phyloP scores from a whole-genome alignment of 2,888 invertebrate genomes.

The Sipunculus nudus region DNA sequence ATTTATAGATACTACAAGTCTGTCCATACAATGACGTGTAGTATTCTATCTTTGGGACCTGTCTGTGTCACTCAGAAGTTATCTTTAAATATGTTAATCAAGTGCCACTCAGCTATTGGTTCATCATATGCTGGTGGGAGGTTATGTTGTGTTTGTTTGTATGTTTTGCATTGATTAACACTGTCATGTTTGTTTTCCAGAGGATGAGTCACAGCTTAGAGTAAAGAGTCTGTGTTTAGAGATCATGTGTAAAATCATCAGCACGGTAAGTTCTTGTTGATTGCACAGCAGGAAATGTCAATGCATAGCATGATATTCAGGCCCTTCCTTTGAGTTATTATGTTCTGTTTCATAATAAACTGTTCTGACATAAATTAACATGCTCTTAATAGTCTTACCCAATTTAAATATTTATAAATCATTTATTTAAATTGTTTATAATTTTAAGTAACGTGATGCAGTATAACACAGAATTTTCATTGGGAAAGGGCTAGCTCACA shows the following conservation, averaged over 20 bases:
- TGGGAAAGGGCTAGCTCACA: no score
- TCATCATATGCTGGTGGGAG: no score
- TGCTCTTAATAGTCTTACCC: neutral
- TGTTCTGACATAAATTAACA: slow-evolving; percentile 7
- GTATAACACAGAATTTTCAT: no score
- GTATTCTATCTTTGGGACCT: neutral
- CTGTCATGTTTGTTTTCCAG: slow-evolving; percentile 36
- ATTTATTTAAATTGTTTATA: no score
- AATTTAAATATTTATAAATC: no score
- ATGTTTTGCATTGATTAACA: neutral
- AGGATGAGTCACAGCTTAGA: slow-evolving; percentile 52
- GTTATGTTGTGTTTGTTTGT: slow-evolving; percentile 1
- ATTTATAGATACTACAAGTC: no score
- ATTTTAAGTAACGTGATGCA: no score
- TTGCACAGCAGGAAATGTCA: neutral
- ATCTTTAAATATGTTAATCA: neutral
- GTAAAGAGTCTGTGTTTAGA: slow-evolving; percentile 60
- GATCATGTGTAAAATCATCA: slow-evolving; percentile 57
- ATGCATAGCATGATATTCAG: no score
- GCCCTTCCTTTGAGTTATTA: no score
- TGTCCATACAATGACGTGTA: no score
- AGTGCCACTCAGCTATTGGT: no score
- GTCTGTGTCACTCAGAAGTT: neutral
- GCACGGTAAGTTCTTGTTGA: slow-evolving; percentile 50
- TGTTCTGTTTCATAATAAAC: no score